Base-by-base conservation (phyloP, 2,113 vertebrate genomes). In the Petromus typicus region DNA sequence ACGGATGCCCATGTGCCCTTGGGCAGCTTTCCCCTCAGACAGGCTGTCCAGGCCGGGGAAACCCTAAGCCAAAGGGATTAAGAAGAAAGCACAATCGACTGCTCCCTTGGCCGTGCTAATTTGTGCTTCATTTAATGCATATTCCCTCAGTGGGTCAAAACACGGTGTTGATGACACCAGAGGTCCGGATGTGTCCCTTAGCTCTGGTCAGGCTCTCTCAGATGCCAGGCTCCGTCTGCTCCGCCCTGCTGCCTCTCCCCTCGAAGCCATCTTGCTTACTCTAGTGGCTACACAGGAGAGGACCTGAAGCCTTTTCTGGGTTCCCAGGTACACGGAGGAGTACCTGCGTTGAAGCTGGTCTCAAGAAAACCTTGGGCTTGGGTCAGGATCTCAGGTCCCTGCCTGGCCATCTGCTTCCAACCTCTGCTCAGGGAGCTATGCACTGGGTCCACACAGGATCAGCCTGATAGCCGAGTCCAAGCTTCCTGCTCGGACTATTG, bases 41-140 rank as follows among this genome's bases (percentile, higher is more conserved):
- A 71, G 51, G 64, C 91, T 95, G 96, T 81, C 97, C 97, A 90
- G 97, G 87, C 94, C 1, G 43, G 94, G 75, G 86, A 85, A 89
- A 75, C 79, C 85, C 89, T 81, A 43, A 96, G 97, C 97, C 97
- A 94, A 71, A 94, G 92, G 96, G 97, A 97, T 97, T 97, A 97
- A 89, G 94, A 78, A 95, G 92, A 76, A 89, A 92, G 93, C 93
- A 51, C 95, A 89, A 54, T 54, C 30, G 32, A 40, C 79, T 51
- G 25, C 32, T 20, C 83, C 66, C 45, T 25, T 89, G 95, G 95
- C 96, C 0, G 18, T 32, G 88, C 67, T 61, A 43, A 10, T 79
- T 32, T 57, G 90, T 78, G 66, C 73, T 25, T 45, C 71, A 6
- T 79, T 88, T 32, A 32, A 63, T 54, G 67, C 54, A 6, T 69